Evolutionary conservation across 2,797 vertebrate genomes (phyloP).

Genomic region (Xerus rutilus): DNA sequence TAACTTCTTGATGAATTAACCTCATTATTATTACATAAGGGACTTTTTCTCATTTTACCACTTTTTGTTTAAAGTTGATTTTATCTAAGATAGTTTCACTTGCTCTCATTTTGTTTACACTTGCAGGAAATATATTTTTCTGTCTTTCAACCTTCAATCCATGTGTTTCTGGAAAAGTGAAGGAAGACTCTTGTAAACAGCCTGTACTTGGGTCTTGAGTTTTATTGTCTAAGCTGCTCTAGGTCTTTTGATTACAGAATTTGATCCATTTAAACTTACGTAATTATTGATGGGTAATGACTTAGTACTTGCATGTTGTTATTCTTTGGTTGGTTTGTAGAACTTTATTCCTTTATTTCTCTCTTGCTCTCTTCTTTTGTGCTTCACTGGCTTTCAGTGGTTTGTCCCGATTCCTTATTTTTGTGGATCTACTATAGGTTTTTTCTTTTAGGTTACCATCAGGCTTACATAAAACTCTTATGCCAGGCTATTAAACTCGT

Average conservation of each 20-base stretch:
- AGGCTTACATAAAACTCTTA: background rate
- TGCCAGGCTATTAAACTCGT: background rate
- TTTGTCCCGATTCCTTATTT: background rate
- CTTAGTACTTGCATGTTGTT: background rate
- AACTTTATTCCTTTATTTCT: background rate
- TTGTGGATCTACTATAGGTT: background rate
- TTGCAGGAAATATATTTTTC: too few relatives aligned
- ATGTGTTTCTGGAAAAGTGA: too few relatives aligned
- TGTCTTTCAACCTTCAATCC: too few relatives aligned
- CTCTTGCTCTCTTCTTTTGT: background rate
- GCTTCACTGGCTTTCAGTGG: background rate
- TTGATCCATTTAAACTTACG: background rate
- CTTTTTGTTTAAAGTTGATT: background rate
- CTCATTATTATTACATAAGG: background rate
- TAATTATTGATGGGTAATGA: background rate
- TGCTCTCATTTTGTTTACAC: background rate
- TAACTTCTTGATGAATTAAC: background rate
- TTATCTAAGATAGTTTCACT: background rate
- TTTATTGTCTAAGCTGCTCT: too few relatives aligned
- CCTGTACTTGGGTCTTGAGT: too few relatives aligned
- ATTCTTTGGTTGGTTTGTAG: background rate
- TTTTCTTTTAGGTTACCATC: background rate
- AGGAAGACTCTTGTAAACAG: too few relatives aligned
- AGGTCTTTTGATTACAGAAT: background rate
- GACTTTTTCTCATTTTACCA: background rate